A percentile compares a stretch with the other conserved stretches of the same genome.
Evolutionary conservation across 1,140 invertebrate genomes (phyloP).

Genomic region (Drosophila micromelanica): DNA sequence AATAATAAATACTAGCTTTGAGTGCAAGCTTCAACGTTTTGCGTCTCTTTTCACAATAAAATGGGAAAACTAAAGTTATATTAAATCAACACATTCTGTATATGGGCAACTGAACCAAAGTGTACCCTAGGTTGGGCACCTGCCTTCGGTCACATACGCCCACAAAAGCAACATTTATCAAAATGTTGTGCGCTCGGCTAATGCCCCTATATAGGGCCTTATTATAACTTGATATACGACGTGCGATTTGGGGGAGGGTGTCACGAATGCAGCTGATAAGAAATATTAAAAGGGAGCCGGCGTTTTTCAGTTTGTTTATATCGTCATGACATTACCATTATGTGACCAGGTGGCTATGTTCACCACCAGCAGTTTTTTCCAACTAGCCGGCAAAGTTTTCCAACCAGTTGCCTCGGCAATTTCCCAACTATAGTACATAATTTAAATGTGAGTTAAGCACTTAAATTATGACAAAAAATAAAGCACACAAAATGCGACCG

Average conservation of each 20-base stretch:
- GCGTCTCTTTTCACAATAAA: constrained; percentile 2
- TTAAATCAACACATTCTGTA: constrained; percentile 7
- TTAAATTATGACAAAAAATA: constrained; percentile 40
- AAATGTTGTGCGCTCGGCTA: constrained; percentile 12
- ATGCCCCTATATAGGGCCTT: constrained; percentile 28
- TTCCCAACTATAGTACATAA: constrained; percentile 40
- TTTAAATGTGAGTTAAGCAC: constrained; percentile 60
- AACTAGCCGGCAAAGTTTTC: constrained; percentile 41
- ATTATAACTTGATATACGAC: constrained; percentile 43
- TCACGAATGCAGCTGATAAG: constrained; percentile 25
- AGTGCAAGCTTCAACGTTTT: not conserved
- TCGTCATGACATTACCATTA: constrained; percentile 6
- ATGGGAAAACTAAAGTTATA: not conserved
- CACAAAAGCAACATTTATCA: constrained; percentile 36
- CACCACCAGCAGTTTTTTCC: not conserved
- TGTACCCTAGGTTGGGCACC: constrained; percentile 43
- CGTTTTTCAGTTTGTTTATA: constrained; percentile 2
- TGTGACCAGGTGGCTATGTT: constrained; percentile 32
- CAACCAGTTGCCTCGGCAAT: constrained; percentile 37
- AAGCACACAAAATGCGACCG: constrained; percentile 57
- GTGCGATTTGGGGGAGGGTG: constrained; percentile 16
- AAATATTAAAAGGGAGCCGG: not conserved
- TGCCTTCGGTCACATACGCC: constrained; percentile 58
- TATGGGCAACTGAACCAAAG: constrained; percentile 7
- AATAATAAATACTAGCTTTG: no score